A percentile compares a stretch with the other conserved stretches of the same genome.
Conservation (phyloP, 2,888 invertebrate species). For the Eucera pruinosa region DNA sequence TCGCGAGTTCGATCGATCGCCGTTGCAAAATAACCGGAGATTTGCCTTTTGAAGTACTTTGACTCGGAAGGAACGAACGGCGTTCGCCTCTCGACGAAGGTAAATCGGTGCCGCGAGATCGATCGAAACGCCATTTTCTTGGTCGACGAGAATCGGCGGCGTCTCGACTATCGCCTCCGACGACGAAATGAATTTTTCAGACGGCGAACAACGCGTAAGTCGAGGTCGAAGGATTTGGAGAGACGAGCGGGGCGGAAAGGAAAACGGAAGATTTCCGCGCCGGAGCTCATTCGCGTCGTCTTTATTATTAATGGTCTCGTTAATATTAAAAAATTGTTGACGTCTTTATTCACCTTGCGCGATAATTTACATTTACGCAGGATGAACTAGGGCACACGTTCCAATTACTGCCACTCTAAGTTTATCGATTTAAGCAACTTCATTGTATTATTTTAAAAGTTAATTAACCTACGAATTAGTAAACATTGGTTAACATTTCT, state of each 20-base stretch:
- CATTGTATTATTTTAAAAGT: no score
- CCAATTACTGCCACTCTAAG: no score
- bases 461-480: no score
- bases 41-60: background rate
- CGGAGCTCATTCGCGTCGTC: conserved; percentile 36
- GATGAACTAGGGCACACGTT: no score
- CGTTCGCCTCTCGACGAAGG: background rate
- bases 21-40: conserved; percentile 1
- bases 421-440: no score
- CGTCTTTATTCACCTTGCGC: conserved; percentile 38
- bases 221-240: background rate
- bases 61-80: background rate
- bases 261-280: background rate
- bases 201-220: background rate
- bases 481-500: no score
- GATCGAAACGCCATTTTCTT: conserved; percentile 17
- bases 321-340: conserved; percentile 50
- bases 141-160: conserved; percentile 1
- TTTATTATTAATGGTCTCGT: conserved; percentile 49
- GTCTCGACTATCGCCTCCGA: background rate
- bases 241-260: background rate
- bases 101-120: background rate
- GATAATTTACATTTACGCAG: conserved; percentile 54
- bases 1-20: background rate
- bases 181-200: conserved; percentile 15